These are phyloP conservation scores for Pocillopora damicornis DNA, from an alignment of 64 coral and sea anemone genomes.

Conservation along the genomic window DNA sequence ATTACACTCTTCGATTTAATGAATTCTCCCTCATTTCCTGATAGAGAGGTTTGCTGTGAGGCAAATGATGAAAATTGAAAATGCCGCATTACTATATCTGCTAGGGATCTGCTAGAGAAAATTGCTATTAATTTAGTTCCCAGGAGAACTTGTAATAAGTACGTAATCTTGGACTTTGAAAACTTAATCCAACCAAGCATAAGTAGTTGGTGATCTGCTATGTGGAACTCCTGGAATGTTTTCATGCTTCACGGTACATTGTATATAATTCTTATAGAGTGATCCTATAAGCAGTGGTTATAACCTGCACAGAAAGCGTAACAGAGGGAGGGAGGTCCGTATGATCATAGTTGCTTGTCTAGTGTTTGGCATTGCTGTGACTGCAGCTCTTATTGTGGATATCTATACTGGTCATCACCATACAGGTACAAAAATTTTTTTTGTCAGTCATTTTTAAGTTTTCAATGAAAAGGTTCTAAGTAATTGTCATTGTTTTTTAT, in stretches of 20 bases:
- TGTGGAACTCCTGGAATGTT: neutral
- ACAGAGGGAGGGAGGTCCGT: slow-evolving; percentile 5
- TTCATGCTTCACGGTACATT: neutral
- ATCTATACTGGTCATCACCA: slow-evolving; percentile 60
- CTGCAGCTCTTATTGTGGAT: slow-evolving; percentile 59
- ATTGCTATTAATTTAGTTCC: too few species aligned
- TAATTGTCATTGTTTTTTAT: too few species aligned
- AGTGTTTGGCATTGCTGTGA: slow-evolving; percentile 58
- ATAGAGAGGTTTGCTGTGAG: too few species aligned
- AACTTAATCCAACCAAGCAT: too few species aligned
- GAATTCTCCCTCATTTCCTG: too few species aligned
- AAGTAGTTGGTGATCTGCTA: too few species aligned
- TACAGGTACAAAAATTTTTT: slow-evolving; percentile 7
- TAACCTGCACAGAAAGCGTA: slow-evolving; percentile 5
- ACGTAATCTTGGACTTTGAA: too few species aligned
- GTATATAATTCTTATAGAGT: neutral
- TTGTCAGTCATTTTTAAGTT: neutral
- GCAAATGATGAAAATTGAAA: too few species aligned
- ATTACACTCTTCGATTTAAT: too few species aligned
- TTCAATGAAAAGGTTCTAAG: neutral
- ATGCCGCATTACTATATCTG: too few species aligned
- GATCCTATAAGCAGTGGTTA: neutral
- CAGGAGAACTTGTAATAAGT: too few species aligned
- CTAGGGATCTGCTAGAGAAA: too few species aligned
- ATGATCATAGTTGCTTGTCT: slow-evolving; percentile 45